phyloP scores from a whole-genome alignment of 1,140 invertebrate species.

The Pentalonia nigronervosa region DNA sequence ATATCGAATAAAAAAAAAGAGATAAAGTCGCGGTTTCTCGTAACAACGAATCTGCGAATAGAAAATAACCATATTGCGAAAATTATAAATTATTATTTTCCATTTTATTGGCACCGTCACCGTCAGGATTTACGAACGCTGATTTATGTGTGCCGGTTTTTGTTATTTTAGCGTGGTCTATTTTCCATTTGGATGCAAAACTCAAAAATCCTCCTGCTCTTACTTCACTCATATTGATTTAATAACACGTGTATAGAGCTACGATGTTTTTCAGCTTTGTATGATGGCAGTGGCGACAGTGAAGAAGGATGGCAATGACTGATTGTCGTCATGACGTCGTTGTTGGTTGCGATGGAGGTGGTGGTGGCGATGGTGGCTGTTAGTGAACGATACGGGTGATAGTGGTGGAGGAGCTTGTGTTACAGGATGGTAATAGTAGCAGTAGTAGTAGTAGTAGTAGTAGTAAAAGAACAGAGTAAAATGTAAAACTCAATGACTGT shows the following conservation, averaged over 20 bases:
- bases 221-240: not conserved
- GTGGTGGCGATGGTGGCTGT: not conserved
- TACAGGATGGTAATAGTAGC: not conserved
- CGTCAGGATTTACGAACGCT: not conserved
- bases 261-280: not conserved
- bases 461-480: not conserved
- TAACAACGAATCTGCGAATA: not conserved
- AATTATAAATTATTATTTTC: slow-evolving; percentile 43
- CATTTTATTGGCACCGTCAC: not conserved
- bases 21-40: not conserved
- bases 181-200: slow-evolving; percentile 23
- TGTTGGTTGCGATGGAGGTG: not conserved
- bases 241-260: not conserved
- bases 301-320: not conserved
- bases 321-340: not conserved
- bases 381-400: not conserved
- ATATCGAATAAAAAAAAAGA: not conserved
- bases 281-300: not conserved
- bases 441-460: not conserved
- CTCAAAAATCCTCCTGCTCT: not conserved
- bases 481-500: not conserved
- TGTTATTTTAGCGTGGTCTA: slow-evolving; percentile 24
- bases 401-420: not conserved
- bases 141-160: slow-evolving; percentile 6
- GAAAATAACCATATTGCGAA: not conserved